Conservation (phyloP, 2,888 invertebrate genomes). For the Cantharis nigra region DNA sequence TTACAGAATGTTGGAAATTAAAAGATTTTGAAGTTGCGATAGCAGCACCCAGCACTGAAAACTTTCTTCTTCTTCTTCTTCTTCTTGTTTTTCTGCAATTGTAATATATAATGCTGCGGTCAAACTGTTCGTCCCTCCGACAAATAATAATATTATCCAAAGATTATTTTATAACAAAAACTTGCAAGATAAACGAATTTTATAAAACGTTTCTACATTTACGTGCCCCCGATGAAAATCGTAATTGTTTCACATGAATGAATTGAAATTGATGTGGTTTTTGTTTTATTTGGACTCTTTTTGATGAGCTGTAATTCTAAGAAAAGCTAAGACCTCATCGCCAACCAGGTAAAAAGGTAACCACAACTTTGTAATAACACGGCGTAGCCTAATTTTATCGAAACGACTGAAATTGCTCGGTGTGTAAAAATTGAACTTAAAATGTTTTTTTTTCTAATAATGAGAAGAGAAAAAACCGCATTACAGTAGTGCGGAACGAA, state of each 20-base stretch:
- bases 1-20: neutral
- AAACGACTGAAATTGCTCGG: conserved; percentile 15
- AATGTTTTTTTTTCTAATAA: neutral
- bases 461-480: neutral
- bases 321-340: conserved; percentile 31
- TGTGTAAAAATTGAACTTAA: neutral
- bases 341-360: conserved; percentile 31
- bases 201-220: neutral
- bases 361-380: conserved; percentile 35
- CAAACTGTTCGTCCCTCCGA: neutral
- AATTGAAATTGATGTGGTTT: conserved; percentile 12
- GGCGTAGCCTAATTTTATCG: conserved; percentile 16
- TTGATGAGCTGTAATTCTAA: conserved; percentile 30
- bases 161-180: neutral
- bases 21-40: neutral
- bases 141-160: neutral
- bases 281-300: conserved; percentile 9
- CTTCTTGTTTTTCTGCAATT: neutral
- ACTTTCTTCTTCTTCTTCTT: neutral
- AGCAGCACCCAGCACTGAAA: neutral
- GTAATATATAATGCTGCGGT: neutral
- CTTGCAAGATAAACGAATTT: neutral
- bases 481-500: neutral
- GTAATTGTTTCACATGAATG: conserved; percentile 14
- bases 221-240: neutral